Percentiles rank a stretch among this genome's conserved stretches.
phyloP scores from a whole-genome alignment of 92 coral and sea anemone species.

The Scolanthus callimorphus region DNA sequence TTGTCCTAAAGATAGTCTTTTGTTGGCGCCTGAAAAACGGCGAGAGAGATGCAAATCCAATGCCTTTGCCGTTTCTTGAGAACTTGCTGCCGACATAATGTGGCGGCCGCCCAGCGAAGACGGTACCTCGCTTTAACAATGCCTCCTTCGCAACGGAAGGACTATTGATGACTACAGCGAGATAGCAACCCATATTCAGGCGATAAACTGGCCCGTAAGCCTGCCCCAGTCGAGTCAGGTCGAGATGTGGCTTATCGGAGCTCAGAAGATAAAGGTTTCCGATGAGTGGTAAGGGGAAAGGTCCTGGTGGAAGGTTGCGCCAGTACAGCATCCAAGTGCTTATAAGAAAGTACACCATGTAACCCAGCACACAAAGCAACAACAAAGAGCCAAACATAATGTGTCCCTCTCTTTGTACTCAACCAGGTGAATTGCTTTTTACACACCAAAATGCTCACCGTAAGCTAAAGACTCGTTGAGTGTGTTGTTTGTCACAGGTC shows the following conservation, averaged over 20 bases:
- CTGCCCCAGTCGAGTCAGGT: constrained; percentile 43
- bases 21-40: constrained; percentile 58
- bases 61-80: constrained; percentile 46
- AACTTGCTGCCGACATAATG: constrained; percentile 61
- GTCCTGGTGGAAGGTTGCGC: constrained; percentile 96
- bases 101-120: constrained; percentile 73
- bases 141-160: constrained; percentile 79
- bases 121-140: constrained; percentile 44
- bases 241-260: constrained; percentile 54
- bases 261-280: constrained; percentile 73
- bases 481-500: too few species aligned
- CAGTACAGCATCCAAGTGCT: too few species aligned
- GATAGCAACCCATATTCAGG: constrained; percentile 59
- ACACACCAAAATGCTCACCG: too few species aligned
- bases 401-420: too few species aligned
- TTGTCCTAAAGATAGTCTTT: constrained; percentile 41
- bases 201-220: constrained; percentile 68
- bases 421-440: too few species aligned
- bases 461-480: too few species aligned
- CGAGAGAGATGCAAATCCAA: constrained; percentile 58
- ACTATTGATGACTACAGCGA: constrained; percentile 63
- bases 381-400: too few species aligned
- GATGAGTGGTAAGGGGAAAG: constrained; percentile 73
- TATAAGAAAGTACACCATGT: too few species aligned
- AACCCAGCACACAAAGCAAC: too few species aligned